Base-by-base conservation (phyloP, 2,797 vertebrate species). In the Syncerus caffer region DNA sequence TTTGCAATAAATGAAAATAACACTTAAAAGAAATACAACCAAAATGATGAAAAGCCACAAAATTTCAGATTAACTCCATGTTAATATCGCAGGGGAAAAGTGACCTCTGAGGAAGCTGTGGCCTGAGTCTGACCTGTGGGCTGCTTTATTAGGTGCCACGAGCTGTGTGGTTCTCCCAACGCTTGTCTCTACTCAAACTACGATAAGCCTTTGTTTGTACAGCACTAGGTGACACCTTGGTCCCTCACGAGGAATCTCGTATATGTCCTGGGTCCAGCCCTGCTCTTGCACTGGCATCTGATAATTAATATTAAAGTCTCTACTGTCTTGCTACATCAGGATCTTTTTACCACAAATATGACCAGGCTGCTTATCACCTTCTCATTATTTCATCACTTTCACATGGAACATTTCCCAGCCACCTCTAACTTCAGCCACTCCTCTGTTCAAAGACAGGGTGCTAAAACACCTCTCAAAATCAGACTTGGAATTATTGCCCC, bases 1-100 rank as follows among this genome's bases (percentile, higher is more conserved):
- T 42, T 42, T 42, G 42, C 42, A 1, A 89, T 50, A 62, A 95
- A 38, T 74, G 74, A 83, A 96, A 90, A 53, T 71, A 53, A 74
- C 38, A 62, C 27, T 88, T 42, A 45, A 86, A 92, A 86, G 58
- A 89, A 64, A 85, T 45, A 14, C 9, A 86, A 58, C 45, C 31
- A 71, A 89, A 90, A 27, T 51, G 14, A 57, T 53, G 58, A 85
- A 84, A 86, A 29, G 2, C 27, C 84, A 88, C 42, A 53, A 71
- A 84, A 47, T 29, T 85, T 85, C 47, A 64, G 31, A 34, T 79
- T 60, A 64, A 25, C 29, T 23, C 23, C 11, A 8, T 11, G 42
- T 60, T 38, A 67, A n/a, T 31, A 57, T 27, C 16, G 34, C 80
- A 92, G 82, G 31, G 1, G 7, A 13, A 57, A 42, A 8, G 15